Conservation (phyloP, 2,113 vertebrate species). For the Neodontobutis hainanensis region DNA sequence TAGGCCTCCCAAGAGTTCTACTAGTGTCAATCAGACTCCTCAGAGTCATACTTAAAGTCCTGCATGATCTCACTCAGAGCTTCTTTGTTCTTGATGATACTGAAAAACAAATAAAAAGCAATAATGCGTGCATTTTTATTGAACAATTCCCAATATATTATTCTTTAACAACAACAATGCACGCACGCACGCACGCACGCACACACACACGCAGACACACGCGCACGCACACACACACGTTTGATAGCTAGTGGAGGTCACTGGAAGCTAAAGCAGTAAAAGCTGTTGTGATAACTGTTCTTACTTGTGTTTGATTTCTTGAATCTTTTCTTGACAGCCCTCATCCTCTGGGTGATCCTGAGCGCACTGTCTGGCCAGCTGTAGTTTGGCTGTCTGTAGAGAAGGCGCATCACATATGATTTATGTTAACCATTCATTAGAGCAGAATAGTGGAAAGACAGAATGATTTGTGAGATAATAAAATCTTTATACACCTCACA, state of each 20-base stretch:
- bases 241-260: slow-evolving; percentile 22
- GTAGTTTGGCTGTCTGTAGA: slow-evolving; percentile 86
- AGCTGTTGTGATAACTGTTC: slow-evolving; percentile 41
- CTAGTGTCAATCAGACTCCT: slow-evolving; percentile 85
- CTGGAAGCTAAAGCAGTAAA: slow-evolving; percentile 20
- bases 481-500: slow-evolving; percentile 37
- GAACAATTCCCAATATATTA: neutral
- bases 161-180: neutral
- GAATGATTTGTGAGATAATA: slow-evolving; percentile 37
- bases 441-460: slow-evolving; percentile 22
- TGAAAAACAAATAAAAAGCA: slow-evolving; percentile 56
- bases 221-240: slow-evolving; percentile 3
- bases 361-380: slow-evolving; percentile 84
- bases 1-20: slow-evolving; percentile 54
- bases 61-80: slow-evolving; percentile 94
- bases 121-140: slow-evolving; percentile 9
- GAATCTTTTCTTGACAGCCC: slow-evolving; percentile 80
- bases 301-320: slow-evolving; percentile 85
- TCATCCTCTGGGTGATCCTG: slow-evolving; percentile 85
- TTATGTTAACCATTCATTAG: slow-evolving; percentile 58
- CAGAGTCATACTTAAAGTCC: slow-evolving; percentile 96
- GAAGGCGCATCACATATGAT: slow-evolving; percentile 55
- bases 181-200: too few relatives aligned
- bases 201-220: too few relatives aligned
- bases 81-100: slow-evolving; percentile 95